Percentiles rank a stretch among this genome's conserved stretches.
Evolutionary conservation across 1,140 invertebrate genomes (phyloP).

Genomic region (Lethrus apterus): DNA sequence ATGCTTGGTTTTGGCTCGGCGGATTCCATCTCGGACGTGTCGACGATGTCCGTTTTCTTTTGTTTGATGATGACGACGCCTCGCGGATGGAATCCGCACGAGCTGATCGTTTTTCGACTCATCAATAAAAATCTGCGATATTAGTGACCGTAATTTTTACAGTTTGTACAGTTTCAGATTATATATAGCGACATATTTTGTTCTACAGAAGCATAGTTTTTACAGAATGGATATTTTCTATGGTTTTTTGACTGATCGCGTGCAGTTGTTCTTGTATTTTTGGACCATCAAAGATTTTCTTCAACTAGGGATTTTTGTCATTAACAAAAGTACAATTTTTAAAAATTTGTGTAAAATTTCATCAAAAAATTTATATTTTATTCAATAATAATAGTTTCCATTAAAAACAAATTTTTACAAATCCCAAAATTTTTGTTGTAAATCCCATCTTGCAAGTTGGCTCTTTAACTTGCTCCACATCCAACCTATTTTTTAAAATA

Average conservation of each 20-base stretch:
- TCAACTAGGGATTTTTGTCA: conserved; percentile 1
- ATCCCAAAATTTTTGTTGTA: too few relatives aligned
- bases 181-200: conserved; percentile 28
- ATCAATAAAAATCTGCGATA: conserved; percentile 33
- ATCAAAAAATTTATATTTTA: too few relatives aligned
- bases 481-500: too few relatives aligned
- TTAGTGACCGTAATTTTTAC: conserved; percentile 34
- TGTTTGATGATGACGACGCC: conserved; percentile 9
- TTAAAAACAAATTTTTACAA: too few relatives aligned
- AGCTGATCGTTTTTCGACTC: background rate
- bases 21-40: background rate
- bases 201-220: conserved; percentile 25
- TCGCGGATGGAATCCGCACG: background rate
- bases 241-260: conserved; percentile 8
- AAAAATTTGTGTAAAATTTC: background rate
- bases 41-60: conserved; percentile 1
- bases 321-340: conserved; percentile 5
- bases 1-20: conserved; percentile 18
- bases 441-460: too few relatives aligned
- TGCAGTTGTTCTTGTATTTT: conserved; percentile 4
- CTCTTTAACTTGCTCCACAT: too few relatives aligned
- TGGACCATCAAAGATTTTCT: background rate
- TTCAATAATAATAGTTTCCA: too few relatives aligned
- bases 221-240: conserved; percentile 15
- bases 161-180: conserved; percentile 31